Percentiles rank a stretch among this genome's conserved stretches.
Evolutionary conservation across 2,797 vertebrate species (phyloP).

Genomic region (Limosa lapponica): DNA sequence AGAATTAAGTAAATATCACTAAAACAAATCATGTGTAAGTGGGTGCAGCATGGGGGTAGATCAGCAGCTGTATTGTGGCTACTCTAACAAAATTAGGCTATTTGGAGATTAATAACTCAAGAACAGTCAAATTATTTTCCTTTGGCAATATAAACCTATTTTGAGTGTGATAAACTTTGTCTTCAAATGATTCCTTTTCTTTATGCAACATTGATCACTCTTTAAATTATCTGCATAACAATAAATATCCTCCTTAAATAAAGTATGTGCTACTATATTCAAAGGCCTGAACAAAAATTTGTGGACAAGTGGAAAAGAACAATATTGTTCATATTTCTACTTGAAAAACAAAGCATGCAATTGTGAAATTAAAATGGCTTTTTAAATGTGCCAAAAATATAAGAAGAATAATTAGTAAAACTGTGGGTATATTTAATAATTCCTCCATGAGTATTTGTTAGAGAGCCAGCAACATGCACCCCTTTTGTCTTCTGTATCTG

Average conservation of each 20-base stretch:
- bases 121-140: not conserved
- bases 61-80: not conserved
- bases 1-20: not conserved
- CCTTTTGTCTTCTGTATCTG: not conserved
- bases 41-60: not conserved
- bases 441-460: not conserved
- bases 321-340: not conserved
- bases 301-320: not conserved
- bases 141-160: not conserved
- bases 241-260: not conserved
- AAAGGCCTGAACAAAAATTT: not conserved
- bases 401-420: not conserved
- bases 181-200: not conserved
- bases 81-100: not conserved
- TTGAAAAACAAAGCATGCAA: not conserved
- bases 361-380: not conserved
- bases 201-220: not conserved
- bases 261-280: not conserved
- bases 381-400: not conserved
- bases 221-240: not conserved
- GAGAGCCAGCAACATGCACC: not conserved
- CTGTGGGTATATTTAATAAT: not conserved
- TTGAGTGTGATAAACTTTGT: not conserved
- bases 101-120: not conserved
- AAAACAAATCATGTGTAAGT: not conserved